These are phyloP conservation scores for Acutogordius australiensis DNA, from an alignment of 2,888 invertebrate species.

Conservation along the genomic window DNA sequence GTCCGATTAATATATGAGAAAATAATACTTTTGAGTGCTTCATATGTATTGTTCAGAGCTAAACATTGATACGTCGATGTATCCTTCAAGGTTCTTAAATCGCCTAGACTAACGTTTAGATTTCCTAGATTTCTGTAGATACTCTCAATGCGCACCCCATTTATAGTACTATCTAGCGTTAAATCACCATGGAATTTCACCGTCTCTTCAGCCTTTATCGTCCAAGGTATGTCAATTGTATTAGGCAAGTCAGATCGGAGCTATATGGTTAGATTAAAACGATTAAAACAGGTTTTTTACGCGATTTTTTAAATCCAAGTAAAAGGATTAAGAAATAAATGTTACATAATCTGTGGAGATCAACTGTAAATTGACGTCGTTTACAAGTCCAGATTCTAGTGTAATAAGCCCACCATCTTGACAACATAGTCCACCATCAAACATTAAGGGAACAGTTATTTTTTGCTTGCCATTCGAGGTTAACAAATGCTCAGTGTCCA, in stretches of 20 bases:
- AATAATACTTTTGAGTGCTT: background rate
- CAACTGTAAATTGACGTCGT: background rate
- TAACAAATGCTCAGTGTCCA: background rate
- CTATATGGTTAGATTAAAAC: background rate
- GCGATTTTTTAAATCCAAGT: background rate
- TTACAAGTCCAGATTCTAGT: background rate
- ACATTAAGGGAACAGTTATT: background rate
- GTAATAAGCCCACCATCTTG: background rate
- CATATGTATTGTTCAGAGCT: background rate
- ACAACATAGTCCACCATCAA: constrained; percentile 2
- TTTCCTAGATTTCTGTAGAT: background rate
- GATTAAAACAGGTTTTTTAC: background rate
- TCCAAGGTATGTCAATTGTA: background rate
- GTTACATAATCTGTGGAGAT: no score
- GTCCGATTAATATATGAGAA: no score
- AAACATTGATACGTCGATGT: background rate
- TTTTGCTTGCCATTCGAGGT: background rate
- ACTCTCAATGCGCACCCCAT: background rate
- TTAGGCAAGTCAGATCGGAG: background rate
- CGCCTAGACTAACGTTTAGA: background rate
- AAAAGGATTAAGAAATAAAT: no score
- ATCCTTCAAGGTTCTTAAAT: background rate
- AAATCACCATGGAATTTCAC: background rate
- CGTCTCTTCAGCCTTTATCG: background rate
- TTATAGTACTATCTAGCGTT: background rate